Percentiles rank a stretch among this genome's conserved stretches.
phyloP scores from a whole-genome alignment of 2,888 invertebrate genomes.

The Caenorhabditis becei region DNA sequence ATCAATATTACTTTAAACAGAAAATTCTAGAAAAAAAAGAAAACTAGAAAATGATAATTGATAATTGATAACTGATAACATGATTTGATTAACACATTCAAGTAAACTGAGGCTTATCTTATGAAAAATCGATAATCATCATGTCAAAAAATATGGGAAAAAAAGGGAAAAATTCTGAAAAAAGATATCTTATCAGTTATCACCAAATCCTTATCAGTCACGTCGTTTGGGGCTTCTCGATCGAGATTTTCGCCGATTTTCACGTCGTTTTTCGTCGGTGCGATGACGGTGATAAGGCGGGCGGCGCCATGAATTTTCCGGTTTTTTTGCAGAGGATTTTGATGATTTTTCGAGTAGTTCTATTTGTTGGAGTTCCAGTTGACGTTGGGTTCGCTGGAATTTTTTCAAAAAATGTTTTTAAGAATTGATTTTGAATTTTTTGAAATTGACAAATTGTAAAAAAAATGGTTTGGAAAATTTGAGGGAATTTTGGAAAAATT shows the following conservation, averaged over 20 bases:
- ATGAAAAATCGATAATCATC: too few relatives aligned
- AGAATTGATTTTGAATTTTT: not conserved
- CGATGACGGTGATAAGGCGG: not conserved
- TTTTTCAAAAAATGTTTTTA: not conserved
- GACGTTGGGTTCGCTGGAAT: constrained; percentile 1
- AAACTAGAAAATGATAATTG: too few relatives aligned
- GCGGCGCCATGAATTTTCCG: constrained; percentile 1
- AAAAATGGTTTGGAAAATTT: too few relatives aligned
- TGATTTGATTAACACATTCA: too few relatives aligned
- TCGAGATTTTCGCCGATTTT: not conserved
- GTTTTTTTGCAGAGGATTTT: not conserved
- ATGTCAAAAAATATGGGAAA: not conserved
- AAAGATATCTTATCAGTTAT: not conserved
- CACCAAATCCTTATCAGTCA: not conserved
- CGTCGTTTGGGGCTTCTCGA: not conserved
- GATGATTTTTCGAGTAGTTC: not conserved
- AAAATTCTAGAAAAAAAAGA: too few relatives aligned
- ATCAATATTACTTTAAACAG: not conserved
- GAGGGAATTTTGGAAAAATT: too few relatives aligned
- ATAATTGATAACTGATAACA: too few relatives aligned
- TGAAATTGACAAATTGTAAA: too few relatives aligned
- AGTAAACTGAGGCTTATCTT: too few relatives aligned
- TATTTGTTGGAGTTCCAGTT: not conserved
- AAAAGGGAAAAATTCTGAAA: not conserved
- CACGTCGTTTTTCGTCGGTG: not conserved